Base-by-base conservation (phyloP, 2,888 invertebrate genomes). In the Isotomurus palustris region DNA sequence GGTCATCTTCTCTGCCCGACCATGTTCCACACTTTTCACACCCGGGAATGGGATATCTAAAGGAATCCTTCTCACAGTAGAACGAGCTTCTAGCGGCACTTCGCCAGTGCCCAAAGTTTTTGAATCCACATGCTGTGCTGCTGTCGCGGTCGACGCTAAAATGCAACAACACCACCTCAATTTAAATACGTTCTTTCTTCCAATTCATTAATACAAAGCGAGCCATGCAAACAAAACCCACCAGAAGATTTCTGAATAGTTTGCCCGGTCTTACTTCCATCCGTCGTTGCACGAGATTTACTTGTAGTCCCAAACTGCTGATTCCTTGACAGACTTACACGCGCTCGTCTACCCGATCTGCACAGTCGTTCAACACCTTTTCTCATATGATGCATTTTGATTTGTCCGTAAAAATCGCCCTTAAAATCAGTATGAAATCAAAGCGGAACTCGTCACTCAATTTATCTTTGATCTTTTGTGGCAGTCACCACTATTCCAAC, bases 21-120 rank as follows among this genome's bases (percentile, higher is more conserved):
- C 45, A 51, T 63, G 59, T 1, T 57, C 45, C 2, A 58, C 56
- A 48, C 56, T 55, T 5, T 57, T 48, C 6, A 67, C 44, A 19
- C 67, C 67, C 3, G 70, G 70, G 28, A 66, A 58, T n/a, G 67
- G 65, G 1, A 62, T 45, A 51, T 69, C 69, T 24, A 69, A 51
- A 6, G 67, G 66, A 41, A 66, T 50, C 10, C 62, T 55, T 27
- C 44, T 49, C 32, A 52, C 51, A 24, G 35, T 3, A 55, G 25
- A n/a, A 29, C 29, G 44, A 14, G n/a, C 14, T 4, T 14, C n/a
- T 14, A 38, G 8, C 8, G 38, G 38, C 5, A 38, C n/a, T 19
- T 38, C 38, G 5, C 38, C 38, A 14, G 19, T 14, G 5, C 19
- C 19, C 6, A 8, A n/a, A n/a, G n/a, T n/a, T 8, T 14, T 38